phyloP scores from a whole-genome alignment of 2,797 vertebrate genomes.

The Eurystomus glaucurus region DNA sequence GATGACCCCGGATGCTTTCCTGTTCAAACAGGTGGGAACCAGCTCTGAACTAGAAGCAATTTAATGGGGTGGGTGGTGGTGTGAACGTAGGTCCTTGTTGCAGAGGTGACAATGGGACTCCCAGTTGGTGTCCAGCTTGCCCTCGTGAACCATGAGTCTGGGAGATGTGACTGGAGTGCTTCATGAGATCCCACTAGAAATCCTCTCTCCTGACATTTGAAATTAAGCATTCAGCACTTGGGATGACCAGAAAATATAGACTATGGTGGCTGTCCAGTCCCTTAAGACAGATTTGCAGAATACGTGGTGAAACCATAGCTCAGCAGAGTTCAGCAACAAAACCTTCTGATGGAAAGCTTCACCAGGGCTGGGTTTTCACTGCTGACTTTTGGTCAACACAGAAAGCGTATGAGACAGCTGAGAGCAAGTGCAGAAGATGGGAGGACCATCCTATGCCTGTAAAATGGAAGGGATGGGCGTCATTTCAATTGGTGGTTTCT shows the following conservation, averaged over 20 bases:
- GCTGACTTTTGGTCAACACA: not conserved
- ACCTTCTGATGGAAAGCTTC: not conserved
- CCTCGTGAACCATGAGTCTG: not conserved
- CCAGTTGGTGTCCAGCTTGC: not conserved
- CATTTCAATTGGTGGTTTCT: not conserved
- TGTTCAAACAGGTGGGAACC: not conserved
- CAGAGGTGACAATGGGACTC: not conserved
- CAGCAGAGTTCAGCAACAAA: not conserved
- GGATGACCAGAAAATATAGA: not conserved
- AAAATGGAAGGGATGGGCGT: not conserved
- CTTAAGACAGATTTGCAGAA: not conserved
- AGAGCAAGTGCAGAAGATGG: no score
- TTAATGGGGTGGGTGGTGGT: not conserved
- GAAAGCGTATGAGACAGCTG: rapidly evolving
- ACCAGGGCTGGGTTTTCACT: not conserved
- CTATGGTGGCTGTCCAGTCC: rapidly evolving
- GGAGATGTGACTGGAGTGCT: not conserved
- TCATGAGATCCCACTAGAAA: not conserved
- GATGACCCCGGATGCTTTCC: not conserved
- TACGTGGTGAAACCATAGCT: not conserved
- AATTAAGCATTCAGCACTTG: no score
- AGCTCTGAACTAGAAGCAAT: not conserved
- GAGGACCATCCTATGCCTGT: not conserved
- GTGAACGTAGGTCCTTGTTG: not conserved
- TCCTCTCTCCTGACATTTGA: not conserved